These are phyloP conservation scores for Actinopyga echinites DNA, from an alignment of 53 echinoderm and acorn worm species.

Conservation along the genomic window DNA sequence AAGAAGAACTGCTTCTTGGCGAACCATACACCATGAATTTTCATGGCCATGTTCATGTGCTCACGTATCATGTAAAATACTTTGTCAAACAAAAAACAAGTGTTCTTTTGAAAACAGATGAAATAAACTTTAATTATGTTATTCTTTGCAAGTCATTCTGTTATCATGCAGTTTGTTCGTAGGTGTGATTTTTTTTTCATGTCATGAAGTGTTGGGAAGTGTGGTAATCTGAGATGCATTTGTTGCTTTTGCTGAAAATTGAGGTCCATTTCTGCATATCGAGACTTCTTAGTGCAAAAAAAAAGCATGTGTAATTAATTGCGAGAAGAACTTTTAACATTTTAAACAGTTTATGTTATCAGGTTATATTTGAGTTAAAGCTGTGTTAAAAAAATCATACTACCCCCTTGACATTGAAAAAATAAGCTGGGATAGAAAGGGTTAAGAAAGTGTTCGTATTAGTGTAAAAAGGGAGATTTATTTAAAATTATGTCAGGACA, in stretches of 20 bases:
- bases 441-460: too few relatives aligned
- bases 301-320: constrained; percentile 3
- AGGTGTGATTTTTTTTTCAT: neutral
- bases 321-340: neutral
- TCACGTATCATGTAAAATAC: constrained; percentile 5
- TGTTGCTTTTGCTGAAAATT: neutral
- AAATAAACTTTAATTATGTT: neutral
- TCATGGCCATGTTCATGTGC: neutral
- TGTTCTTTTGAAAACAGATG: neutral
- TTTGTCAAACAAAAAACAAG: neutral
- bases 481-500: too few relatives aligned
- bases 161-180: neutral
- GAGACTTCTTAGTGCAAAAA: neutral
- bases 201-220: neutral
- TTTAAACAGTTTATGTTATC: neutral
- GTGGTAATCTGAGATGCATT: constrained; percentile 16
- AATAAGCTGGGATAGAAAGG: neutral
- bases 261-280: constrained; percentile 2
- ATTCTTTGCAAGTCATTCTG: neutral
- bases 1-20: constrained; percentile 16
- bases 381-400: constrained; percentile 13
- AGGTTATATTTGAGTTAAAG: neutral
- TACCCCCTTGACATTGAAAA: constrained; percentile 13
- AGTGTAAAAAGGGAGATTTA: too few relatives aligned
- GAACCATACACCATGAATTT: constrained; percentile 2